These are phyloP conservation scores for Zingel zingel DNA, from an alignment of 2,113 vertebrate species.

Conservation along the genomic window DNA sequence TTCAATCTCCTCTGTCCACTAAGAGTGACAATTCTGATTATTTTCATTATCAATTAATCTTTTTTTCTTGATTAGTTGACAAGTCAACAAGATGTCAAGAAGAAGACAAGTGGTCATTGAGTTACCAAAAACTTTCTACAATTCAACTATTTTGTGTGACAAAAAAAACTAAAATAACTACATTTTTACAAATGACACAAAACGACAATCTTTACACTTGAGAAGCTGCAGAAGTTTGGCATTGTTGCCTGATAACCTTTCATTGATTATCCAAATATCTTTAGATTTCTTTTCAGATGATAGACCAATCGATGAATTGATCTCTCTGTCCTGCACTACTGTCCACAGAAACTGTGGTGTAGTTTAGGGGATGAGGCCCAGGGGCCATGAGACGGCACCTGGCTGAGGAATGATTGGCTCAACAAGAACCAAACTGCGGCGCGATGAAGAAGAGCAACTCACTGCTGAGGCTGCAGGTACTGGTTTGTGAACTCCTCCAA, in stretches of 20 bases:
- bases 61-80: not conserved
- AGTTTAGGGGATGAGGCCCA: not conserved
- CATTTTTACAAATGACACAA: not conserved
- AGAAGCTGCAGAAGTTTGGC: not conserved
- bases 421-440: conserved; percentile 30
- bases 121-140: not conserved
- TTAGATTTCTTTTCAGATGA: not conserved
- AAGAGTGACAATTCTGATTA: not conserved
- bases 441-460: conserved; percentile 12
- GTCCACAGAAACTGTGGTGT: not conserved
- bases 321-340: not conserved
- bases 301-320: not conserved
- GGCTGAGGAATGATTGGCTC: conserved; percentile 38
- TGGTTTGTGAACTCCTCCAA: conserved; percentile 91
- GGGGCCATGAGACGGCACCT: not conserved
- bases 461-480: conserved; percentile 88
- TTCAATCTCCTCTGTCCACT: not conserved
- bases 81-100: conserved; percentile 10
- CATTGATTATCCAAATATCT: conserved; percentile 28
- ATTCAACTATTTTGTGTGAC: not conserved
- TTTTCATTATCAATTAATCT: not conserved
- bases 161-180: not conserved
- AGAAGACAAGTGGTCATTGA: not conserved
- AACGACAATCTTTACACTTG: not conserved
- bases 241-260: conserved; percentile 18